Conservation (phyloP, 1,140 invertebrate genomes). For the Heliconius eleuchia region DNA sequence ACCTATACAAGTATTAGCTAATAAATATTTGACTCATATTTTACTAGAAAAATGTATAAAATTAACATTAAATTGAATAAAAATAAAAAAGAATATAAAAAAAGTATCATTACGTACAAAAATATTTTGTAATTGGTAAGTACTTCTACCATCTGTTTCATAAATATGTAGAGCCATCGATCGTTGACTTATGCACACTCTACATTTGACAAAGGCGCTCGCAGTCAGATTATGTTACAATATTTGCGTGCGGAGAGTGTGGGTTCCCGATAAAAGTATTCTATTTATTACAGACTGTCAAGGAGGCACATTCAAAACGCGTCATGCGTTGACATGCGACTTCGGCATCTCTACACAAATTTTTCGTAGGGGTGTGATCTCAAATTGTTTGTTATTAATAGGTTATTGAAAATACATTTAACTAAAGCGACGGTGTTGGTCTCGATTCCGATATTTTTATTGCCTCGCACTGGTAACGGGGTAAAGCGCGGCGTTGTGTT, state of each 20-base stretch:
- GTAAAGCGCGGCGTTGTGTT: no score
- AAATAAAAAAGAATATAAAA: no score
- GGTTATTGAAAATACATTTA: neutral
- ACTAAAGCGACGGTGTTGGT: no score
- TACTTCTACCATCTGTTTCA: neutral
- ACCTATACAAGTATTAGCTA: no score
- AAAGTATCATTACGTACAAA: no score
- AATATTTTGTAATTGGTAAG: no score
- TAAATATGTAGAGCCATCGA: conserved; percentile 23
- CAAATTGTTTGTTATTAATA: neutral
- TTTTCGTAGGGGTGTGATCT: conserved; percentile 15
- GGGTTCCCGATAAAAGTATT: conserved; percentile 73
- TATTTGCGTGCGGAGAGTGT: conserved; percentile 70
- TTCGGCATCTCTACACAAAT: conserved; percentile 47
- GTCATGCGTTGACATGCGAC: conserved; percentile 75
- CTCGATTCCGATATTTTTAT: no score
- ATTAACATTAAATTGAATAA: no score
- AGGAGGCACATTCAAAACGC: conserved; percentile 67
- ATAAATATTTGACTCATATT: no score
- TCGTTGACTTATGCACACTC: conserved; percentile 38
- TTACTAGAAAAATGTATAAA: no score
- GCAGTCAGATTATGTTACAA: conserved; percentile 58
- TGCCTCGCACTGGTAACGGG: no score
- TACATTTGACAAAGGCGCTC: conserved; percentile 46
- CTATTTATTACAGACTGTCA: conserved; percentile 68